These are phyloP conservation scores for Urosaurus nigricauda DNA, from an alignment of 2,797 vertebrate genomes.

Conservation along the genomic window DNA sequence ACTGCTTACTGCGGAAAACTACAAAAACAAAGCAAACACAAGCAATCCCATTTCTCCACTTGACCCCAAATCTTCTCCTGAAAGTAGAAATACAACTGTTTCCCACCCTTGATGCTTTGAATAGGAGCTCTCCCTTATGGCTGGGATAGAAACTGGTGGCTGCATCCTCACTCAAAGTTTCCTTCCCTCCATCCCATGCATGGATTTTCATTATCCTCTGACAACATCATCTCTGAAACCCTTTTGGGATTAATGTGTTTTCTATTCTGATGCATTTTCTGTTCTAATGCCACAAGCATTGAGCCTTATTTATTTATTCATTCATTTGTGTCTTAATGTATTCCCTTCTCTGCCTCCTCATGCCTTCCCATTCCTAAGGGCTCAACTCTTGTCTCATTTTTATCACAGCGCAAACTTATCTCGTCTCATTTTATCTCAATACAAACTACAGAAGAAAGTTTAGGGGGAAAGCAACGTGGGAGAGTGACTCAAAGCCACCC, in stretches of 20 bases:
- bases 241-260: neutral
- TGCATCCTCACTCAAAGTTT: neutral
- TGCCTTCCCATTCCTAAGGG: neutral
- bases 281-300: neutral
- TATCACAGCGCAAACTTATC: neutral
- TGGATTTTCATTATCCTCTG: neutral
- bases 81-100: neutral
- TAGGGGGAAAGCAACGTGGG: neutral
- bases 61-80: neutral
- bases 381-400: conserved; percentile 1
- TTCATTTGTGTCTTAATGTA: neutral
- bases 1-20: neutral
- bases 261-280: neutral
- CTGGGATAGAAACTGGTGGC: neutral
- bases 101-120: neutral
- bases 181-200: neutral
- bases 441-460: neutral
- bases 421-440: neutral
- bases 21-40: neutral
- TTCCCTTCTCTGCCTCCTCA: neutral
- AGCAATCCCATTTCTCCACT: neutral
- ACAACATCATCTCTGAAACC: neutral
- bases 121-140: neutral
- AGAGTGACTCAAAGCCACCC: neutral
- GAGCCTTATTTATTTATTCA: neutral